A percentile compares a stretch with the other conserved stretches of the same genome.
Evolutionary conservation across 2,797 vertebrate genomes (phyloP).

Genomic region (Brachyrhaphis roseni): DNA sequence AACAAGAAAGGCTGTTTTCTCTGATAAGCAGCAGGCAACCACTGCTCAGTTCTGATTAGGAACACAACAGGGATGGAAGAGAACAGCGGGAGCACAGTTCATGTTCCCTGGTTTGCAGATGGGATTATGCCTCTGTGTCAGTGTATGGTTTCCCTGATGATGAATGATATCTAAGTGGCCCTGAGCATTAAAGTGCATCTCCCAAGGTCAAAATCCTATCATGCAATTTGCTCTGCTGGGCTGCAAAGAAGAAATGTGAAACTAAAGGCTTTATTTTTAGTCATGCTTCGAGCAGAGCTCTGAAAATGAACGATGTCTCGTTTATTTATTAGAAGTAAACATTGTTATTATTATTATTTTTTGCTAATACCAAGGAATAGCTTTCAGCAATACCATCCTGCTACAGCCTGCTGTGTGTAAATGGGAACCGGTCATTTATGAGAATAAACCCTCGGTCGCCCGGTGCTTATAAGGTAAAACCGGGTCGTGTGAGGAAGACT

Average conservation of each 20-base stretch:
- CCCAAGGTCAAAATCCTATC: slow-evolving; percentile 71
- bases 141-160: slow-evolving; percentile 35
- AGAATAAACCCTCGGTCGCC: slow-evolving; percentile 13
- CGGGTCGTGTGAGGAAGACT: neutral
- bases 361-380: slow-evolving; percentile 3
- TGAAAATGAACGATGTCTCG: slow-evolving; percentile 11
- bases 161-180: slow-evolving; percentile 58
- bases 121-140: slow-evolving; percentile 23
- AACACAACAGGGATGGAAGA: neutral
- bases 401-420: slow-evolving; percentile 20
- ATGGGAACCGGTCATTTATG: slow-evolving; percentile 36
- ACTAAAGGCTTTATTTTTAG: slow-evolving; percentile 7
- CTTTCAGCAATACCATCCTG: slow-evolving; percentile 13
- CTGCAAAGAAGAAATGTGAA: slow-evolving; percentile 32
- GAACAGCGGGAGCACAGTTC: slow-evolving; percentile 26
- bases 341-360: neutral
- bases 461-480: neutral
- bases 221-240: slow-evolving; percentile 30
- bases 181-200: slow-evolving; percentile 61
- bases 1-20: slow-evolving; percentile 15
- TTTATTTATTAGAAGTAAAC: slow-evolving; percentile 16
- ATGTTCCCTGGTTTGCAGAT: slow-evolving; percentile 40
- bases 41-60: slow-evolving; percentile 27
- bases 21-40: slow-evolving; percentile 30
- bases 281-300: neutral